Conservation (phyloP, 2,113 vertebrate genomes). For the Elephas maximus region DNA sequence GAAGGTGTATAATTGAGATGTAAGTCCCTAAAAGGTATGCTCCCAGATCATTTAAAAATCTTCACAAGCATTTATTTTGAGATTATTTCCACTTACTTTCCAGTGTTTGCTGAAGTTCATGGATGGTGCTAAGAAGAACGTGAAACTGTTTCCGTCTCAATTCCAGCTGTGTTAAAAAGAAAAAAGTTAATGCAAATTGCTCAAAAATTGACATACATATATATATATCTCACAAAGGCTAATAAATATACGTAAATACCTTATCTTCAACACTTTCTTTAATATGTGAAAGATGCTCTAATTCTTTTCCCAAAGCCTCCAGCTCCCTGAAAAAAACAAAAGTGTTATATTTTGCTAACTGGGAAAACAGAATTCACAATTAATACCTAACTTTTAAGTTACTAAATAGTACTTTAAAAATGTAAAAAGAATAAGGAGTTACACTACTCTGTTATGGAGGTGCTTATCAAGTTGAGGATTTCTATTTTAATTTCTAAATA, state of each 20-base stretch:
- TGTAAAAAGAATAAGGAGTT: neutral
- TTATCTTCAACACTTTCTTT: constrained; percentile 99
- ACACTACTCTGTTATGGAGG: neutral
- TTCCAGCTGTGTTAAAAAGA: constrained; percentile 91
- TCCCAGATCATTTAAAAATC: neutral
- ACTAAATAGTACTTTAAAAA: constrained; percentile 32
- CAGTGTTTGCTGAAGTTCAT: constrained; percentile 98
- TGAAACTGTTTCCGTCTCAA: constrained; percentile 98
- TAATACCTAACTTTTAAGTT: constrained; percentile 38
- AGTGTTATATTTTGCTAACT: constrained; percentile 46
- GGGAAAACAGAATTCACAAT: constrained; percentile 25
- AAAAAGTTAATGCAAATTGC: constrained; percentile 32
- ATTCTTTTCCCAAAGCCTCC: constrained; percentile 97
- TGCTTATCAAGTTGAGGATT: constrained; percentile 26
- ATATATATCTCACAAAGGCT: neutral
- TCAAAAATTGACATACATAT: neutral
- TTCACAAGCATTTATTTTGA: neutral
- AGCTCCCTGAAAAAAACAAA: constrained; percentile 91
- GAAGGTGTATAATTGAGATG: neutral
- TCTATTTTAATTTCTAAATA: constrained; percentile 33
- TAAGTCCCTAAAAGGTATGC: neutral
- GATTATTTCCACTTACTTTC: constrained; percentile 93
- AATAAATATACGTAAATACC: constrained; percentile 87
- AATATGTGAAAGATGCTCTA: constrained; percentile 96
- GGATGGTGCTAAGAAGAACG: constrained; percentile 98